Conservation (phyloP, 2,113 vertebrate species). For the Gobio gobio region DNA sequence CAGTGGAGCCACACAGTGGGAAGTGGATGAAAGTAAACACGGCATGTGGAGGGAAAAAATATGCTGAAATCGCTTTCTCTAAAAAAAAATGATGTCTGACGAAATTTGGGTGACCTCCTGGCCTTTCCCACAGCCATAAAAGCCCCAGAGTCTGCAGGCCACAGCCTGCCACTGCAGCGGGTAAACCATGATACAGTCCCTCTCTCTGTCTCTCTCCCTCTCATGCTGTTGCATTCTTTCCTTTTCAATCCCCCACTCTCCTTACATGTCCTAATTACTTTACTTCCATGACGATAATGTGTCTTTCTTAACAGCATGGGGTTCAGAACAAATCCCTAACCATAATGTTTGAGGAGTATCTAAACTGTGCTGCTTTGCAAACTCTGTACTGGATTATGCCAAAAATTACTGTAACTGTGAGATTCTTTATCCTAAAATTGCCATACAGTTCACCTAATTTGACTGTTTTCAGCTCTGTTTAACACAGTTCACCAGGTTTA, state of each 20-base stretch:
- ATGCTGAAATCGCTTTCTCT: slow-evolving; percentile 49
- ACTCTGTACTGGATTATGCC: neutral
- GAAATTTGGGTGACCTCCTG: slow-evolving; percentile 61
- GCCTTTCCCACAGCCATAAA: slow-evolving; percentile 67
- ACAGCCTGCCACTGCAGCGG: slow-evolving; percentile 36
- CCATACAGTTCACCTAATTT: neutral
- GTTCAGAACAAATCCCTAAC: neutral
- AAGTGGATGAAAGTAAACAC: slow-evolving; percentile 63
- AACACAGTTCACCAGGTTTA: neutral
- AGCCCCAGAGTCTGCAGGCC: slow-evolving; percentile 54
- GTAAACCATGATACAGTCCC: slow-evolving; percentile 36
- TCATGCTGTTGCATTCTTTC: slow-evolving; percentile 34
- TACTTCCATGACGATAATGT: slow-evolving; percentile 24
- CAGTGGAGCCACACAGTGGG: slow-evolving; percentile 58
- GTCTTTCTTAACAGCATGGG: slow-evolving; percentile 21
- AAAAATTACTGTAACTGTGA: neutral
- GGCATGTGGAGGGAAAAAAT: slow-evolving; percentile 49
- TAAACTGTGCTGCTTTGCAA: neutral
- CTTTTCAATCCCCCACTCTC: neutral
- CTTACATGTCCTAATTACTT: slow-evolving; percentile 33
- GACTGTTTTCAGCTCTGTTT: neutral
- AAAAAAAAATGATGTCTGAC: slow-evolving; percentile 57
- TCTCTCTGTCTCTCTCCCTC: slow-evolving; percentile 29
- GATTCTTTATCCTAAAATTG: neutral
- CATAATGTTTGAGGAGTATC: neutral